Evolutionary conservation across 2,888 invertebrate species (phyloP).

Genomic region (Phlogophora meticulosa): DNA sequence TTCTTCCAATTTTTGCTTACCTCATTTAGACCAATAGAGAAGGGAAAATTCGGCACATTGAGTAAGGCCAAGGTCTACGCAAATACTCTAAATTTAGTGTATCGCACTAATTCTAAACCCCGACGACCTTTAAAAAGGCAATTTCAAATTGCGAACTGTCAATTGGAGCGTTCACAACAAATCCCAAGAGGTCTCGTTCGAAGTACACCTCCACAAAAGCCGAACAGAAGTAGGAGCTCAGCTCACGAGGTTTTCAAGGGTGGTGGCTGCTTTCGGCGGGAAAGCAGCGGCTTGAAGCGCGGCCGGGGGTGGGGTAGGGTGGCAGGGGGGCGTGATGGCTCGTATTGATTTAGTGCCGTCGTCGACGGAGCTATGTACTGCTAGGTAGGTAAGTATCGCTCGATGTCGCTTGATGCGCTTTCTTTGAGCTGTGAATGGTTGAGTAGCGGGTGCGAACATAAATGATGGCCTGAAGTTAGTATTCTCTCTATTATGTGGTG

Average conservation of each 20-base stretch:
- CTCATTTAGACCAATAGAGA: too few species aligned
- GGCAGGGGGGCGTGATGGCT: conserved; percentile 88
- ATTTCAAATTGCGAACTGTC: conserved; percentile 87
- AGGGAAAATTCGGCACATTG: not conserved
- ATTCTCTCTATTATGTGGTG: conserved; percentile 39
- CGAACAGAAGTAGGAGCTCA: conserved; percentile 92
- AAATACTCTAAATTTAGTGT: conserved; percentile 24
- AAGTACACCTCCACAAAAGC: conserved; percentile 90
- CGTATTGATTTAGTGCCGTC: conserved; percentile 92
- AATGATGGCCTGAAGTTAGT: conserved; percentile 56
- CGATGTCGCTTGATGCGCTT: conserved; percentile 90
- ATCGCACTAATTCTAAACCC: conserved; percentile 53
- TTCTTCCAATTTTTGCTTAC: not conserved
- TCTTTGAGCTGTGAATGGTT: conserved; percentile 77
- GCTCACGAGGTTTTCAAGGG: conserved; percentile 91
- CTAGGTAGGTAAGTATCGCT: conserved; percentile 85
- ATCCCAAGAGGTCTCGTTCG: conserved; percentile 89
- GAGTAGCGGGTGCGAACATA: conserved; percentile 65
- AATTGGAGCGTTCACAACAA: conserved; percentile 85
- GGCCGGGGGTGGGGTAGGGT: conserved; percentile 69
- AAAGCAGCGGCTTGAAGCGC: conserved; percentile 85
- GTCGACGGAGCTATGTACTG: conserved; percentile 90
- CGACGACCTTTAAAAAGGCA: conserved; percentile 72
- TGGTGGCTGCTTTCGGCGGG: conserved; percentile 90
- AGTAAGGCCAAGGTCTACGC: conserved; percentile 8